Evolutionary conservation across 2,888 invertebrate genomes (phyloP), one percentile per base, ranked within the genome.

Genomic region (Ephialtes manifestator): DNA sequence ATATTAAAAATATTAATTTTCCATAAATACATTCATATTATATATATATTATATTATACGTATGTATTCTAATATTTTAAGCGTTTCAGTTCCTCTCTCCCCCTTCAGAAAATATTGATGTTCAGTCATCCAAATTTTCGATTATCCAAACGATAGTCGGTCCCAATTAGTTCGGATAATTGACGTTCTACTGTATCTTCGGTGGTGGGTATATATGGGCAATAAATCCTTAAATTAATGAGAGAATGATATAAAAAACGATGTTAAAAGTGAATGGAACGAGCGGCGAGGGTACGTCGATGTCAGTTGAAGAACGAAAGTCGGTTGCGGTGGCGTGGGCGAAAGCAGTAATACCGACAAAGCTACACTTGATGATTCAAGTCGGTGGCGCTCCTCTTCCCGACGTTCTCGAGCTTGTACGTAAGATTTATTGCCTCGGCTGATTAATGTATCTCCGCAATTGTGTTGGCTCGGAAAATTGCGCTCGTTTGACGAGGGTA

Each of bases 231-330:
- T 53, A 58, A 39, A 76, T 48, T 28, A 31, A 24, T 35, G 7
- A 51, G n/a, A 67, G 18, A 46, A 63, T 55, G 20, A 76, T 75
- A 24, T n/a, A n/a, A n/a, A 55, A 13, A n/a, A 76, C 46, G 8
- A 60, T 13, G 65, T 68, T 39, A 43, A 58, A 89, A 97, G 97
- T 97, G 7, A 97, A 97, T 93, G 97, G 98, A 13, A 97, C 97
- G 0, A 96, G 96, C 35, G 98, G 97, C 0, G 98, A 98, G 94
- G 97, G 97, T 0, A 95, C 96, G 89, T 96, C 95, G 0, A 93
- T 97, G 93, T 96, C 95, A 58, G 93, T 96, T 0, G 92, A 93
- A 0, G 97, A 98, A 93, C 95, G 98, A 68, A 97, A 97, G 93
- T 88, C 91, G 4, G 92, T 96, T 2, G 94, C 96, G 0, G 96